phyloP scores from a whole-genome alignment of 1,140 invertebrate species.

The Globodera rostochiensis region DNA sequence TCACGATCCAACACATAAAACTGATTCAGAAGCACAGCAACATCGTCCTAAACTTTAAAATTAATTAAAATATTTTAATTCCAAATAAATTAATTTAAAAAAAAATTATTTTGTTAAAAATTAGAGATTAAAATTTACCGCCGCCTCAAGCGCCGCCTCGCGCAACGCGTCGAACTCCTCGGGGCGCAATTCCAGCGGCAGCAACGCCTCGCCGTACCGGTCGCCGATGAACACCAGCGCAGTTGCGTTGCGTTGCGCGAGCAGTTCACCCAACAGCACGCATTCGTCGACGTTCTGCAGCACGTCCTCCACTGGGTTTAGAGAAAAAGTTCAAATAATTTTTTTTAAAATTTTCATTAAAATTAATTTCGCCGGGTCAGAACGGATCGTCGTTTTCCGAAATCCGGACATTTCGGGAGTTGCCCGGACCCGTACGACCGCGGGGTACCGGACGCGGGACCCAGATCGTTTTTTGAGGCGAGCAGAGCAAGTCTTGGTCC shows the following conservation, averaged over 20 bases:
- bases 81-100: no score
- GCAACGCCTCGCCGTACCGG: conserved; percentile 47
- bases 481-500: no score
- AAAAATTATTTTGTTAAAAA: conserved; percentile 1
- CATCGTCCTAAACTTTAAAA: conserved; percentile 13
- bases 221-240: conserved; percentile 51
- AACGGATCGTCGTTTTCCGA: no score
- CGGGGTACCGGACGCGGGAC: no score
- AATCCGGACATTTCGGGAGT: no score
- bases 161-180: conserved; percentile 53
- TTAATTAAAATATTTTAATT: neutral
- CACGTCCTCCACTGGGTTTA: conserved; percentile 22
- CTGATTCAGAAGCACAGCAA: conserved; percentile 44
- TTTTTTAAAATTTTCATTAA: no score
- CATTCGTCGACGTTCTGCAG: conserved; percentile 39
- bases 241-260: conserved; percentile 37
- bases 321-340: no score
- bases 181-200: conserved; percentile 46
- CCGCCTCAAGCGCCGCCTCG: conserved; percentile 36
- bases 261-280: conserved; percentile 35
- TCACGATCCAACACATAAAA: conserved; percentile 41
- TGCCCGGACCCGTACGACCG: no score
- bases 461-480: no score
- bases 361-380: no score
- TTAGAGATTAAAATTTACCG: conserved; percentile 35